Conservation (phyloP, 2,113 vertebrate genomes). For the Saguinus midas region DNA sequence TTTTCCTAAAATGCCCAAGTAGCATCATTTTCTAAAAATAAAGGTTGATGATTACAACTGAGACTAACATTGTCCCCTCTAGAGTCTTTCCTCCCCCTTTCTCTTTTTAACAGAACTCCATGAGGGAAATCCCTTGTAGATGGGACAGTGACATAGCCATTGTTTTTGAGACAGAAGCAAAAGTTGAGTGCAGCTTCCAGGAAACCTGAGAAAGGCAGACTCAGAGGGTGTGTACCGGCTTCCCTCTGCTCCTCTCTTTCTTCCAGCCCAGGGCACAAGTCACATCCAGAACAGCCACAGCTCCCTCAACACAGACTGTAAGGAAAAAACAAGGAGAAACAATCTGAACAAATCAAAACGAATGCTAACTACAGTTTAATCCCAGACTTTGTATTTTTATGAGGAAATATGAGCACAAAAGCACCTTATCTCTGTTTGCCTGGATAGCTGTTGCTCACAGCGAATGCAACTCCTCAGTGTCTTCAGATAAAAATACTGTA, state of each 20-base stretch:
- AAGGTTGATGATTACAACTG: neutral
- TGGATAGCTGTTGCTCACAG: neutral
- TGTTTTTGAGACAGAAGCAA: neutral
- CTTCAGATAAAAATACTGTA: neutral
- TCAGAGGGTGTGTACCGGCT: too few species aligned
- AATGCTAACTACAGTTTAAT: neutral
- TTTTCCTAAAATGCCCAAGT: neutral
- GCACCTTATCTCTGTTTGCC: neutral
- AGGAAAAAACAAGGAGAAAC: neutral
- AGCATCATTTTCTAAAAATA: slow-evolving; percentile 7
- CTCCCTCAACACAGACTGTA: neutral
- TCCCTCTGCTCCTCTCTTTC: neutral
- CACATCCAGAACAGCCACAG: neutral
- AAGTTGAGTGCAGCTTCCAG: neutral
- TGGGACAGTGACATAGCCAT: neutral
- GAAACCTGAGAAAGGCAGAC: neutral
- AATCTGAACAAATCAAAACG: neutral
- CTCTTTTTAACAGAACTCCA: neutral
- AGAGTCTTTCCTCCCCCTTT: neutral
- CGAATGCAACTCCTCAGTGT: neutral
- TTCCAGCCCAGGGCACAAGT: neutral
- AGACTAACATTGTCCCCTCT: neutral
- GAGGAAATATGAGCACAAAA: neutral
- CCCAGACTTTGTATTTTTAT: neutral
- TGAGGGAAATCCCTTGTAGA: neutral